Evolutionary conservation across 1,140 invertebrate genomes (phyloP).

Genomic region (Hypothenemus hampei): DNA sequence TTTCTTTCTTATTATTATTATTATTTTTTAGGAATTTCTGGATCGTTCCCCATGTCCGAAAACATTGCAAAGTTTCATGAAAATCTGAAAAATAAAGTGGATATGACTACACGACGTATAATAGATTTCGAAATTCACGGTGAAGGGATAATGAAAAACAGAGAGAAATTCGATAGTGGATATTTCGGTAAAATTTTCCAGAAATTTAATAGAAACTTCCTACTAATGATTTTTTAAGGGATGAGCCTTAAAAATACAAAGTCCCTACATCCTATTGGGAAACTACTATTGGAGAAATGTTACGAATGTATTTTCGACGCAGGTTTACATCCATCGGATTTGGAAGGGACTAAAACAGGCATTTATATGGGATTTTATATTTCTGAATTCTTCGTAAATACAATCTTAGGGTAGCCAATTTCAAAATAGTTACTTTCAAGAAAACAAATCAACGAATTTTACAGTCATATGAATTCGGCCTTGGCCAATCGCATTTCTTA

Average conservation of each 20-base stretch:
- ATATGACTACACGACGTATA: conserved; percentile 72
- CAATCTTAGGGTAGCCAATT: conserved; percentile 72
- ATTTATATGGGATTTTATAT: conserved; percentile 67
- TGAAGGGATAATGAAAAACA: conserved; percentile 63
- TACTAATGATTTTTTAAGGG: not conserved
- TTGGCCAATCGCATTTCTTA: conserved; percentile 85
- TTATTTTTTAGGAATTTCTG: conserved; percentile 12
- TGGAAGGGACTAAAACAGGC: conserved; percentile 68
- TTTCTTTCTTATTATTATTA: not conserved
- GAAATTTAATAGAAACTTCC: not conserved
- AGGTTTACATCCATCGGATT: conserved; percentile 57
- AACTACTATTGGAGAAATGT: conserved; percentile 75
- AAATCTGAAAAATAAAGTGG: conserved; percentile 39
- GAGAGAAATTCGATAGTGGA: conserved; percentile 70
- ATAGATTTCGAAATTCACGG: conserved; percentile 65
- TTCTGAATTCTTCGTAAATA: conserved; percentile 63
- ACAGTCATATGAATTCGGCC: conserved; percentile 82
- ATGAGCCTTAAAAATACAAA: not conserved
- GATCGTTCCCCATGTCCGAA: conserved; percentile 14
- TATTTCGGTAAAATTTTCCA: conserved; percentile 59
- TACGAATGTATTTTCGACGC: conserved; percentile 88
- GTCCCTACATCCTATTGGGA: conserved; percentile 46
- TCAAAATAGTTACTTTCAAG: too few relatives aligned
- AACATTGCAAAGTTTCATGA: conserved; percentile 18
- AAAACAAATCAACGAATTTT: too few relatives aligned